Conservation (phyloP, 2,888 invertebrate species). For the Agonopterix alstromeriana region DNA sequence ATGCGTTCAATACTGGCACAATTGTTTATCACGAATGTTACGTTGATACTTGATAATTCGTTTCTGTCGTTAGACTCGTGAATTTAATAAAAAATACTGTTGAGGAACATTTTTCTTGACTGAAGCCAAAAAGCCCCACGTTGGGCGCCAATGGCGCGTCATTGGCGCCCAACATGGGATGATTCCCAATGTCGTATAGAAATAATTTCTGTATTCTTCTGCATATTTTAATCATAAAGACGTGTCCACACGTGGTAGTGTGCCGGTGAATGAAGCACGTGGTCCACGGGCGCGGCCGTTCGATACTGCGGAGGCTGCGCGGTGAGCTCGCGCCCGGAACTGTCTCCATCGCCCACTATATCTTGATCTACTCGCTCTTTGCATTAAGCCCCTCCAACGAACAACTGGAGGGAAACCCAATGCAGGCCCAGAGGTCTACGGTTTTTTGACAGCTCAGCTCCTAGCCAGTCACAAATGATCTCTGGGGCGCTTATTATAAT, state of each 20-base stretch:
- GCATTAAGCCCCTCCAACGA: constrained; percentile 13
- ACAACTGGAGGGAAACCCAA: constrained; percentile 19
- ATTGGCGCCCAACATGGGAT: constrained; percentile 1
- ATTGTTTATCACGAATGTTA: too few relatives aligned
- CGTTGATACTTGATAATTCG: too few relatives aligned
- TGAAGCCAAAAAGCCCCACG: too few relatives aligned
- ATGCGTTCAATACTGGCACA: too few relatives aligned
- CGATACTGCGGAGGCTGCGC: constrained; percentile 64
- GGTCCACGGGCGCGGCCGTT: constrained; percentile 54
- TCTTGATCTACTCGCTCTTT: constrained; percentile 29
- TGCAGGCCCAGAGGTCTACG: constrained; percentile 34
- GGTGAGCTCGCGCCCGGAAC: constrained; percentile 40
- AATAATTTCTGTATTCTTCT: not conserved
- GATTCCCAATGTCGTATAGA: not conserved
- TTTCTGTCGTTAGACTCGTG: too few relatives aligned
- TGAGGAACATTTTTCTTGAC: too few relatives aligned
- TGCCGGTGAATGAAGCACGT: constrained; percentile 56
- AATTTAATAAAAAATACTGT: too few relatives aligned
- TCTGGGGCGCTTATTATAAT: constrained; percentile 29
- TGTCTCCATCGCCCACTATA: constrained; percentile 29
- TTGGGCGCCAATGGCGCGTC: constrained; percentile 1
- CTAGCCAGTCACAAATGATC: constrained; percentile 40
- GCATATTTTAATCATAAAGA: not conserved
- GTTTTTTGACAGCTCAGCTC: constrained; percentile 26
- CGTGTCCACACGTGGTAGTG: constrained; percentile 14